Evolutionary conservation across 2,888 invertebrate genomes (phyloP), one percentile per base, ranked within the genome.

Genomic region (Plebejus argus): DNA sequence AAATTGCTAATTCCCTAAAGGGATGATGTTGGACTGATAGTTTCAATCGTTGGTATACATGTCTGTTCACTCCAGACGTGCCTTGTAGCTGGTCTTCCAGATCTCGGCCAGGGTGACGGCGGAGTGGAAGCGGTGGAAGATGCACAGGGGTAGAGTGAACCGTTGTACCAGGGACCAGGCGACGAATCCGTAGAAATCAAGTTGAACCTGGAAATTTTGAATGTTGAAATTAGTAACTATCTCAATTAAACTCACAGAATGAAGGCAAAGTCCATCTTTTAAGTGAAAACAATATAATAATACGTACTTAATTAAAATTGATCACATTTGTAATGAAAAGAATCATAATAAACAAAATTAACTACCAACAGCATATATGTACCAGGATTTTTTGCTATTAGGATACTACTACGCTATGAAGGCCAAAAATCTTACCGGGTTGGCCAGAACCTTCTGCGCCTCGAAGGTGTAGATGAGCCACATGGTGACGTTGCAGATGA

Each of bases 391-490:
- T 53, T 53, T 53, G 53, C 53, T 53, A 53, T 53, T 5, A 53
- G 18, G 53, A 18, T 1, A 1, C 23, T 15, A 45, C 6, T 3
- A 18, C 15, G 0, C 53, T 53, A 18, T 4, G 15, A 53, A 53
- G 18, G 15, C 1, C 3, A 15, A 4, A 83, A 78, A 85, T 93
- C 94, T 93, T 89, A 97, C 98, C 82, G 98, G 98, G 93, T 98
- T 98, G 83, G 98, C 98, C 85, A 97, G 96, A 80, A 98, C 98
- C 93, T 98, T 98, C 92, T 98, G 98, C 83, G 97, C 97, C 92
- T 99, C 98, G 87, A 99, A 98, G 66, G 98, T 98, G 91, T 98
- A 98, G 86, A 99, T 98, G 82, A 98, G 97, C 97, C 99, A 99
- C 97, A 99, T 97, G 84, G 99, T 98, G 83, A 99, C 97, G 91